phyloP scores from a whole-genome alignment of 1,140 invertebrate genomes.

The Aphelenchoides besseyi region DNA sequence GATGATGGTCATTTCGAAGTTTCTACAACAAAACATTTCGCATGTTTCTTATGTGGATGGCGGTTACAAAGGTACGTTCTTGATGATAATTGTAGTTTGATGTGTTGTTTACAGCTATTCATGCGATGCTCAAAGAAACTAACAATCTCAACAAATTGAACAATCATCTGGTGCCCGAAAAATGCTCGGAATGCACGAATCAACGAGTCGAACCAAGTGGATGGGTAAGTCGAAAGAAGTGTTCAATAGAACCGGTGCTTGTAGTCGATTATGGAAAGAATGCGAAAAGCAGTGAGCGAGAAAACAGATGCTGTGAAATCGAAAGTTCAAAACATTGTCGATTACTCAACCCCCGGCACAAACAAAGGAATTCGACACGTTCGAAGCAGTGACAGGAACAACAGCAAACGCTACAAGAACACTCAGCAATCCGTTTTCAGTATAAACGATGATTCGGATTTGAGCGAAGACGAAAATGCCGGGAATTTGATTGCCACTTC shows the following conservation, averaged over 20 bases:
- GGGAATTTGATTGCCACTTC: slow-evolving; percentile 31
- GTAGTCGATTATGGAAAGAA: slow-evolving; percentile 38
- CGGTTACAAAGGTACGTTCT: slow-evolving; percentile 74
- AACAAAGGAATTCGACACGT: slow-evolving; percentile 70
- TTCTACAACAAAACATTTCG: slow-evolving; percentile 85
- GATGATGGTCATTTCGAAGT: slow-evolving; percentile 95
- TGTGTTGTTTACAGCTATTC: slow-evolving; percentile 53
- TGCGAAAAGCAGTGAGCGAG: slow-evolving; percentile 29
- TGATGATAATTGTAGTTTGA: not conserved
- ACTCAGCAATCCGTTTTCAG: slow-evolving; percentile 82
- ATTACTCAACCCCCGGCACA: slow-evolving; percentile 12
- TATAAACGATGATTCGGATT: slow-evolving; percentile 77
- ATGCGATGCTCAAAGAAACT: slow-evolving; percentile 53
- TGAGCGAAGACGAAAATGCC: slow-evolving; percentile 64
- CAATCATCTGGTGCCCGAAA: slow-evolving; percentile 57
- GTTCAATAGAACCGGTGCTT: slow-evolving; percentile 13
- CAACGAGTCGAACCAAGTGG: slow-evolving; percentile 29
- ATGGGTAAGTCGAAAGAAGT: slow-evolving; percentile 34
- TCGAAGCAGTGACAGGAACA: slow-evolving; percentile 74
- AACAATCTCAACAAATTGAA: slow-evolving; percentile 49
- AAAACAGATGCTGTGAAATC: slow-evolving; percentile 30
- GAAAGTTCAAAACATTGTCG: slow-evolving; percentile 38
- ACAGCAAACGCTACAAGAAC: slow-evolving; percentile 82
- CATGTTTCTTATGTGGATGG: slow-evolving; percentile 87
- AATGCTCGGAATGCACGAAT: slow-evolving; percentile 57